phyloP scores from a whole-genome alignment of 2,113 vertebrate genomes.

The Panthera uncia region DNA sequence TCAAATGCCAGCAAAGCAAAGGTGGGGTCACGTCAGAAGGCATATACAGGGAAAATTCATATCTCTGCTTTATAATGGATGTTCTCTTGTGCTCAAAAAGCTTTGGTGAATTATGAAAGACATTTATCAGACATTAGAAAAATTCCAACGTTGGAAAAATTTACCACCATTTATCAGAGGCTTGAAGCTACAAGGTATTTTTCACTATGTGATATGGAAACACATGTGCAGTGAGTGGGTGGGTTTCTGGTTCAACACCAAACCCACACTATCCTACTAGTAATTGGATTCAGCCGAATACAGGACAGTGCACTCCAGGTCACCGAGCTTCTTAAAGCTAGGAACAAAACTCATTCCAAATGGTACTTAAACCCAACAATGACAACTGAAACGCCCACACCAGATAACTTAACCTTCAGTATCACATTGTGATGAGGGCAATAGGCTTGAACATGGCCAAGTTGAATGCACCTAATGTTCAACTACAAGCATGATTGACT shows the following conservation, averaged over 20 bases:
- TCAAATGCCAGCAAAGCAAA: neutral
- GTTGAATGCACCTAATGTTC: neutral
- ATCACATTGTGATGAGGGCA: neutral
- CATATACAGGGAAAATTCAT: constrained; percentile 3
- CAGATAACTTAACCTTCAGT: neutral
- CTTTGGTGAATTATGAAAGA: constrained; percentile 77
- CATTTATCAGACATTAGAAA: constrained; percentile 79
- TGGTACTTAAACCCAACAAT: neutral
- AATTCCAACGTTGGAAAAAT: constrained; percentile 74
- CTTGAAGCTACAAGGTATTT: constrained; percentile 69
- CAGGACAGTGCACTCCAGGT: neutral
- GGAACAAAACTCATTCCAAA: constrained; percentile 48
- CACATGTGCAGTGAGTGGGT: constrained; percentile 65
- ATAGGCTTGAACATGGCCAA: neutral
- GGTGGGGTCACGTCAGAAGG: constrained; percentile 25
- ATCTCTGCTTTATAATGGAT: constrained; percentile 67
- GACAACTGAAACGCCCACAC: neutral
- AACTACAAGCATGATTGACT: neutral
- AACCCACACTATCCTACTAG: neutral
- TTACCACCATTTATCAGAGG: constrained; percentile 74
- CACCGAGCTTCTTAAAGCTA: constrained; percentile 35
- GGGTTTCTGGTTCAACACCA: constrained; percentile 60
- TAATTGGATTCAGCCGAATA: constrained; percentile 41
- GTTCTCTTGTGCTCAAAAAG: constrained; percentile 62
- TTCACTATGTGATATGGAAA: constrained; percentile 73